Base-by-base conservation (phyloP, 2,888 invertebrate species). In the Petrophora chlorosata region DNA sequence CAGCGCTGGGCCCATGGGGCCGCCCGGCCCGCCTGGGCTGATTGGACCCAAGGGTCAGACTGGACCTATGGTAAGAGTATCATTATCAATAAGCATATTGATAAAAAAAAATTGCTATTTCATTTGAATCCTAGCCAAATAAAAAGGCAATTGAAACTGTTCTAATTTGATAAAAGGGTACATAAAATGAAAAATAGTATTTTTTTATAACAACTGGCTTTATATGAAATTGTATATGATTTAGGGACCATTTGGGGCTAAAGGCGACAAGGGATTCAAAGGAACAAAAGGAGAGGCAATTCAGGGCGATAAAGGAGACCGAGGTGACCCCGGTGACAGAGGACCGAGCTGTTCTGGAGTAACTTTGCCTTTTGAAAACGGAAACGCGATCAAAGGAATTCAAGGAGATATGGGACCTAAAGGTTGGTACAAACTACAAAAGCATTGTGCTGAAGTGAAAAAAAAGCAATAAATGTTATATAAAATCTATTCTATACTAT, bases 211-310 rank as follows among this genome's bases (percentile, higher is more conserved):
- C n/a, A n/a, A n/a, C n/a, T n/a, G n/a, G n/a, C n/a, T n/a, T n/a
- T n/a, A n/a, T n/a, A n/a, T n/a, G n/a, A n/a, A n/a, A n/a, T n/a
- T n/a, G n/a, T n/a, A n/a, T n/a, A n/a, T n/a, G n/a, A n/a, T 50
- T 8, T 29, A 95, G 93, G 97, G 97, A 40, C 89, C 91, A 3
- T 78, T 90, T 36, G 97, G 97, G 55, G 64, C 79, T 0, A 92
- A 92, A 60, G 97, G 97, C 45, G 78, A 85, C 4, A 94, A 94
- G 81, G 96, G 96, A 53, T 79, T 86, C 10, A 94, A 94, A 79
- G 94, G 94, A 70, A 74, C 90, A 26, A 87, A 92, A 47, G 94
- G 94, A 10, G 64, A 76, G 53, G 70, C 83, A 16, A 76, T 81
- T 56, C 75, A 68, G 59, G 94, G 94, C 19, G 87, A 91, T 12